Evolutionary conservation across 2,797 vertebrate genomes (phyloP), one percentile per base, ranked within the genome.

Genomic region (Pampus argenteus): DNA sequence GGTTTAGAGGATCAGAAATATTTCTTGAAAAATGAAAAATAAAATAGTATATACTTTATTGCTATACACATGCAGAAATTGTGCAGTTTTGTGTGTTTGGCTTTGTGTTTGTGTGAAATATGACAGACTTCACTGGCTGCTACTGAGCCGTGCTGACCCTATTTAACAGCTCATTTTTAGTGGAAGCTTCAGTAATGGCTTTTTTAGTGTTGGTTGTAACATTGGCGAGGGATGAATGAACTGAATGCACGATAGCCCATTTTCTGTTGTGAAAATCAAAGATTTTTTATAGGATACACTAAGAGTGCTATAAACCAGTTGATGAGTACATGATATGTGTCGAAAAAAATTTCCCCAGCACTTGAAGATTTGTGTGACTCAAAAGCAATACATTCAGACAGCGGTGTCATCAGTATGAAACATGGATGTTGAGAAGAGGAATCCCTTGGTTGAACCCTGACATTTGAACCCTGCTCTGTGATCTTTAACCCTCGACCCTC

Each of bases 191-290:
- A 50, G 56, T 85, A 84, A 86, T 83, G 71, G 68, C 70, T 72
- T 83, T 81, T 91, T 84, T 85, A 82, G 72, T 81, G 74, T 66
- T 82, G 72, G 72, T 61, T 68, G 73, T 85, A 81, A 85, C 59
- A 70, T 50, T 45, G 45, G 71, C 45, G 9, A 78, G 57, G 67
- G 69, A 76, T 85, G 74, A 84, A 61, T 85, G 77, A 82, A 67
- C 64, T n/a, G 4, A 73, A 77, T 52, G 59, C 60, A 66, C 17
- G 40, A 65, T 47, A 8, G 54, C 49, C 47, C 48, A 13, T 71
- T 67, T 78, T 61, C 59, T 29, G 49, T 57, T 78, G 40, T 68
- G 58, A 69, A 69, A 82, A 83, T 80, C 79, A 62, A 74, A 77
- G 60, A 42, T 67, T 83, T 45, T 82, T 76, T 71, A 79, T 78